These are phyloP conservation scores for Menura novaehollandiae DNA, from an alignment of 2,113 vertebrate genomes.

Conservation along the genomic window DNA sequence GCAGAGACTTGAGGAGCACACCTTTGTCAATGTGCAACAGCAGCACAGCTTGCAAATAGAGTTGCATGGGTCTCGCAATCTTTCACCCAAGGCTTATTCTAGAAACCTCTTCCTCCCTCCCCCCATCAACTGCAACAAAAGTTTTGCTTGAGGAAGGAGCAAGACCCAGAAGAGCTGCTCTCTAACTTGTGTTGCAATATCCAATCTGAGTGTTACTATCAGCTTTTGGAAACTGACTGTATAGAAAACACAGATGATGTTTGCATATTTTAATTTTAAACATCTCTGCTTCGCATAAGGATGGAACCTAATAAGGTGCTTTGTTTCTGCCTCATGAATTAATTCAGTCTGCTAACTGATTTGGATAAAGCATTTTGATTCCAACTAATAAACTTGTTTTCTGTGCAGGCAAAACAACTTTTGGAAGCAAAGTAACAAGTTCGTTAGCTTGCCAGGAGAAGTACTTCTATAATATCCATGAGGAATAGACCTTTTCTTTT, in stretches of 20 bases:
- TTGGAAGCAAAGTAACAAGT: neutral
- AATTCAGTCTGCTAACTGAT: constrained; percentile 26
- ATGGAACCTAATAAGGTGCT: constrained; percentile 32
- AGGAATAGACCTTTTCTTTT: neutral
- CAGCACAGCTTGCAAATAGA: neutral
- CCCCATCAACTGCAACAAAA: neutral
- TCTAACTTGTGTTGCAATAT: constrained; percentile 16
- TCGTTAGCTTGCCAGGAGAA: neutral
- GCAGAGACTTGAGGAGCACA: neutral
- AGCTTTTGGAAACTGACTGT: constrained; percentile 32
- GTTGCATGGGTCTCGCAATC: neutral
- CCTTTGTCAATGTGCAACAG: neutral
- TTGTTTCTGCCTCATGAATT: constrained; percentile 26
- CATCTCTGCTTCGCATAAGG: neutral
- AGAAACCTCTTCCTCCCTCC: constrained; percentile 42
- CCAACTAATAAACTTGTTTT: neutral
- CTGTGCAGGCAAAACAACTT: neutral
- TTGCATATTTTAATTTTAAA: constrained; percentile 51
- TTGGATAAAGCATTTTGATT: constrained; percentile 44
- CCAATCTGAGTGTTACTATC: constrained; percentile 50
- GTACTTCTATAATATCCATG: neutral
- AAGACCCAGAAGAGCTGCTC: neutral
- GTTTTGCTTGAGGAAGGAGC: constrained; percentile 27
- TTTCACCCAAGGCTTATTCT: constrained; percentile 4
- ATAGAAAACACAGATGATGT: constrained; percentile 22